Evolutionary conservation across 1,140 invertebrate species (phyloP).

Genomic region (Calosoma granatense): DNA sequence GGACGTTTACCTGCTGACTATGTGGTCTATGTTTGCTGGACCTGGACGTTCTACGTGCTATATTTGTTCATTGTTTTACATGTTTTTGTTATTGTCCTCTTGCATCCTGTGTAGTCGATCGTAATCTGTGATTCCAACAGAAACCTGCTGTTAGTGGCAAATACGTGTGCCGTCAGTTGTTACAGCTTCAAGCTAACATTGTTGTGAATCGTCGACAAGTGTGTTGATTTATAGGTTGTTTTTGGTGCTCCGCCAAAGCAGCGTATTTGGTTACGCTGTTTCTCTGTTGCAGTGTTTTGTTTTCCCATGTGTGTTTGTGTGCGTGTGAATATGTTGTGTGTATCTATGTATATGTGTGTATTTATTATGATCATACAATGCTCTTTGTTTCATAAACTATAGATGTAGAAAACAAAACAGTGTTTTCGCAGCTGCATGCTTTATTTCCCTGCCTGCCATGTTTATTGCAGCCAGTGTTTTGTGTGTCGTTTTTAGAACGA

Average conservation of each 20-base stretch:
- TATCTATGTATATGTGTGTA: background rate
- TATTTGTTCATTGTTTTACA: slow-evolving; percentile 12
- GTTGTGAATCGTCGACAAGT: too few species aligned
- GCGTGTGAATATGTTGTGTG: background rate
- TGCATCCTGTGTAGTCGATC: slow-evolving; percentile 15
- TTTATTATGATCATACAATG: background rate
- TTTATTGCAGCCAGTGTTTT: background rate
- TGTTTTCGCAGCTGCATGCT: slow-evolving; percentile 5
- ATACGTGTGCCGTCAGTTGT: too few species aligned
- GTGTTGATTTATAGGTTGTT: too few species aligned
- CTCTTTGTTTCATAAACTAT: too few species aligned
- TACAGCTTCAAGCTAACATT: too few species aligned
- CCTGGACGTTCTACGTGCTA: slow-evolving; percentile 11
- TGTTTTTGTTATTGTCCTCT: slow-evolving; percentile 12
- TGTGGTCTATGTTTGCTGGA: slow-evolving; percentile 12
- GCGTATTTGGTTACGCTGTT: background rate
- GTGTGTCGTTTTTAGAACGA: background rate
- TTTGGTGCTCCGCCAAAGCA: background rate
- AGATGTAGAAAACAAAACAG: too few species aligned
- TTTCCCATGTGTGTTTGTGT: background rate
- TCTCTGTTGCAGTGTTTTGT: background rate
- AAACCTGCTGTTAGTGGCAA: too few species aligned
- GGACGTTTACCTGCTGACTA: slow-evolving; percentile 16
- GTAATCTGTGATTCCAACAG: too few species aligned
- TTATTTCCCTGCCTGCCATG: background rate